A percentile compares a stretch with the other conserved stretches of the same genome.
Conservation (phyloP, 30 jellyfish, hydroid and myxozoan species). For the Hydra vulgaris region DNA sequence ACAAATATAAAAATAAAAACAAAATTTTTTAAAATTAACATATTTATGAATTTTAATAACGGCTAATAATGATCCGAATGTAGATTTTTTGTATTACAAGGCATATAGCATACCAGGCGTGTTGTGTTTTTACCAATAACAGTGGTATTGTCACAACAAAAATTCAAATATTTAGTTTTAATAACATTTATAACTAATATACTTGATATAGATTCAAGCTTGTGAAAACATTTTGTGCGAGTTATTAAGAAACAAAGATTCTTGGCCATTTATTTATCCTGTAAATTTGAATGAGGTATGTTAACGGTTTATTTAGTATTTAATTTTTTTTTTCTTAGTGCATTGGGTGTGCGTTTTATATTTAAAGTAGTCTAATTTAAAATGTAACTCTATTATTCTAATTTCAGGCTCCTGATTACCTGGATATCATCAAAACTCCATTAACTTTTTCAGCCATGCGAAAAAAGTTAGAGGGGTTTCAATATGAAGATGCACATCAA, state of each 20-base stretch:
- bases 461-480: constrained; percentile 56
- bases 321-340: not conserved
- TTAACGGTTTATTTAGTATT: not conserved
- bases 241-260: constrained; percentile 41
- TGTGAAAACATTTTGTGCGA: constrained; percentile 61
- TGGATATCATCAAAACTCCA: constrained; percentile 42
- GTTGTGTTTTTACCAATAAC: too few species aligned
- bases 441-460: constrained; percentile 48
- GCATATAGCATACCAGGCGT: too few species aligned
- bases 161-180: too few species aligned
- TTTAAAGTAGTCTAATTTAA: not conserved
- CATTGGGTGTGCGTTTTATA: not conserved
- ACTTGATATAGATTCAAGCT: constrained; percentile 65
- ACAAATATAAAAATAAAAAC: too few species aligned
- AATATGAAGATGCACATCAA: constrained; percentile 76
- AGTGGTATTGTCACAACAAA: too few species aligned
- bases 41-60: too few species aligned
- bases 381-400: too few species aligned
- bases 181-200: too few species aligned
- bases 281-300: constrained; percentile 51
- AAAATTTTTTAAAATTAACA: too few species aligned
- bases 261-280: constrained; percentile 48
- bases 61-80: too few species aligned
- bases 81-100: too few species aligned
- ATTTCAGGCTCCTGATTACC: constrained; percentile 66